Conservation (phyloP, 2,888 invertebrate species). For the Choristoneura rosaceana region DNA sequence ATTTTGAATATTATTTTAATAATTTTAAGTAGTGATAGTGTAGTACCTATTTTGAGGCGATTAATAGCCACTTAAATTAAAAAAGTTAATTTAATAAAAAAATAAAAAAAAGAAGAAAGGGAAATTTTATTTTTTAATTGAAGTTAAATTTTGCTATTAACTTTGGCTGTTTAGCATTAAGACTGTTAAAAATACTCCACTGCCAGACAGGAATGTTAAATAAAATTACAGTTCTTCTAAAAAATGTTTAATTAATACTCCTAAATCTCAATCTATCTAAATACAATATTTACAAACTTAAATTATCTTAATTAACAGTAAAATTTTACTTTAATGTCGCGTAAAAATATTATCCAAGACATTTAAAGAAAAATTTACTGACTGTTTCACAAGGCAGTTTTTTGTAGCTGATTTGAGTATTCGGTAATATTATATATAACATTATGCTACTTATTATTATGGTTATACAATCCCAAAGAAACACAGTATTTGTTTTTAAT, state of each 20-base stretch:
- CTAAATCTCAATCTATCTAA: conserved; percentile 80
- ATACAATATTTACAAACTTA: conserved; percentile 84
- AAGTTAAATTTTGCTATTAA: no score
- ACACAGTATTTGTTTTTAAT: conserved; percentile 57
- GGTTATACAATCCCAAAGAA: conserved; percentile 69
- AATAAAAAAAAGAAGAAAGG: no score
- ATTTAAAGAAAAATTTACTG: conserved; percentile 47
- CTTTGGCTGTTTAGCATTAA: no score
- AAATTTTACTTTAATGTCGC: conserved; percentile 57
- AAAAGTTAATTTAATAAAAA: no score
- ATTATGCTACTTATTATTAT: conserved; percentile 55
- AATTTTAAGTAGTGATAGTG: no score
- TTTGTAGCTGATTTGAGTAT: conserved; percentile 72
- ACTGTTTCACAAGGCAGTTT: conserved; percentile 63
- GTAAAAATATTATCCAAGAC: conserved; percentile 35
- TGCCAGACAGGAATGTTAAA: not conserved
- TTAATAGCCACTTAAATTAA: no score
- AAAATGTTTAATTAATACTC: conserved; percentile 80
- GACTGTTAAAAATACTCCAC: no score
- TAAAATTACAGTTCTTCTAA: conserved; percentile 48
- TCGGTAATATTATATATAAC: conserved; percentile 57
- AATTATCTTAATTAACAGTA: conserved; percentile 51
- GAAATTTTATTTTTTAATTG: no score
- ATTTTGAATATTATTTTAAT: no score
- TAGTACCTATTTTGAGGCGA: no score